Base-by-base conservation (phyloP, 2,113 vertebrate species). In the Tachysurus fulvidraco region DNA sequence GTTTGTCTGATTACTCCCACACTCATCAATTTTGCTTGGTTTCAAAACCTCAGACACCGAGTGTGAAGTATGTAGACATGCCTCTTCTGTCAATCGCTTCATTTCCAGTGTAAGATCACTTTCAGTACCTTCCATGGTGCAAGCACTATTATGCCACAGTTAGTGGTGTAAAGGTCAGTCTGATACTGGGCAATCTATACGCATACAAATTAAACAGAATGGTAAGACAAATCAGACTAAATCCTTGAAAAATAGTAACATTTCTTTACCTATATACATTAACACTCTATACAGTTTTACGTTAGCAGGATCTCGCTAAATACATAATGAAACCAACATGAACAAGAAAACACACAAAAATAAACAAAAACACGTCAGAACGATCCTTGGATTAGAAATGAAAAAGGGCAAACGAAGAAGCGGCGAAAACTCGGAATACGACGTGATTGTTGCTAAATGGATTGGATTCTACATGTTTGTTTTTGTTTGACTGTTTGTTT, bases 31-130 rank as follows among this genome's bases (percentile, higher is more conserved):
- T 54, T 89, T 52, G 65, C 93, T 92, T 14, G 93, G 94, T 84
- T 94, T 94, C 36, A 94, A 54, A 82, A 94, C 94, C 87, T 95
- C 93, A 90, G 94, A 95, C 86, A 94, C 93, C 46, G 95, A 94
- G 89, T 93, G 91, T 0, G 94, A 89, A 30, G 30, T 19, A 2
- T 88, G 81, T 44, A 65, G 10, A 62, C 62, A 69, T 17, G 60
- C 9, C 14, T 44, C 59, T 59, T 73, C 78, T 25, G 50, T 30
- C 30, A 74, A 46, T 46, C 7, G 17, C 10, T 78, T 21, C 60
- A 55, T 85, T 76, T 85, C 71, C 57, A 74, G 23, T 21, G 23
- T 52, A 23, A 65, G 11, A 9, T 76, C 81, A 23, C 46, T 78
- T 54, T 19, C 54, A 46, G 57, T 50, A 55, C 4, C 28, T 50